A percentile compares a stretch with the other conserved stretches of the same genome.
phyloP scores from a whole-genome alignment of 2,888 invertebrate species.

The Acanthosepion esculentum region DNA sequence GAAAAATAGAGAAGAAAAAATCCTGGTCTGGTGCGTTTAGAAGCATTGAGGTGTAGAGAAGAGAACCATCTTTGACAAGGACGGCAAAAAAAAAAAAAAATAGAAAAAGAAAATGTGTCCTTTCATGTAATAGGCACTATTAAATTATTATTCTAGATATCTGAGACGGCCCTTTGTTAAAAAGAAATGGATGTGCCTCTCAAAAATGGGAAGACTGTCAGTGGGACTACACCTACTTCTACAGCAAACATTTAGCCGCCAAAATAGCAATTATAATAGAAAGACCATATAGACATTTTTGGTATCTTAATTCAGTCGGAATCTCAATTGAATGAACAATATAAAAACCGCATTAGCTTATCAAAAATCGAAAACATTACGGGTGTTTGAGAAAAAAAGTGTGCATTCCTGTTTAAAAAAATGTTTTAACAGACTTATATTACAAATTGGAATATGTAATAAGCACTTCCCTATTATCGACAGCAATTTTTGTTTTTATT shows the following conservation, averaged over 20 bases:
- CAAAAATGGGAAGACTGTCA: not conserved
- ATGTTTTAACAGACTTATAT: too few species aligned
- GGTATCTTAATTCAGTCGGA: too few species aligned
- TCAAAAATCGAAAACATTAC: too few species aligned
- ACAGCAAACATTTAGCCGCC: not conserved
- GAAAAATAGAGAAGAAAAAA: not conserved
- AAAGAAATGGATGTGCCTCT: not conserved
- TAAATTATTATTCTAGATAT: not conserved
- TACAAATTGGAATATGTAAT: too few species aligned
- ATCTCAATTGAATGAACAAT: too few species aligned
- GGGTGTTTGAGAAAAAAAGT: too few species aligned
- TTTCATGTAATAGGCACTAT: not conserved
- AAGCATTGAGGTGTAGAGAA: constrained; percentile 2
- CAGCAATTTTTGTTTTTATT: too few species aligned
- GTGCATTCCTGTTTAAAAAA: too few species aligned
- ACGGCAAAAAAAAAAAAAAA: not conserved
- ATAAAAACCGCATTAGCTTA: too few species aligned
- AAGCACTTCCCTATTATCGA: too few species aligned
- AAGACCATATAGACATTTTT: not conserved
- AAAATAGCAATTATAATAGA: not conserved
- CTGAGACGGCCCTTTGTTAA: not conserved
- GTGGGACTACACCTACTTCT: not conserved
- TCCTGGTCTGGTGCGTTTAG: not conserved
- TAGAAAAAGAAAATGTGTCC: not conserved
- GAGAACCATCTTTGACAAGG: not conserved